phyloP scores from a whole-genome alignment of 2,888 invertebrate genomes.

The Hydrotaea diabolus region DNA sequence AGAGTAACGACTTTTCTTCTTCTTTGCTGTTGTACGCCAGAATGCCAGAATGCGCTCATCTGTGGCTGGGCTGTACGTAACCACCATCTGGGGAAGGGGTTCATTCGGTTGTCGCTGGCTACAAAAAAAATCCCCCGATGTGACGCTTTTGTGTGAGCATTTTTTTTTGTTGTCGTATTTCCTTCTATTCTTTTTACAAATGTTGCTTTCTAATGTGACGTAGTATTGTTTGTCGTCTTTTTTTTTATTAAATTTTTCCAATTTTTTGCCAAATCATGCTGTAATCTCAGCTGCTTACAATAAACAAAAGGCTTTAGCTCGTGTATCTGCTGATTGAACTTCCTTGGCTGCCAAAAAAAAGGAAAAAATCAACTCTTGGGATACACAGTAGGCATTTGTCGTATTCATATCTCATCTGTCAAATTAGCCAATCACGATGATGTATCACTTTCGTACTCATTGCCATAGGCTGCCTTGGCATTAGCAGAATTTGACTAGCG shows the following conservation, averaged over 20 bases:
- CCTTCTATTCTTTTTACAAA: constrained; percentile 39
- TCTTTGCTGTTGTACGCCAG: no score
- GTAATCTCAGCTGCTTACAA: constrained; percentile 70
- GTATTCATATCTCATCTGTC: constrained; percentile 62
- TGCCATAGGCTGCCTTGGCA: background rate
- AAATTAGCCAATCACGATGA: constrained; percentile 75
- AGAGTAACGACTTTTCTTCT: background rate
- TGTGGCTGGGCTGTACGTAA: background rate
- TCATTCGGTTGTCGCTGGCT: background rate
- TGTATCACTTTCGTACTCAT: constrained; percentile 71
- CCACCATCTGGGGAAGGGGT: constrained; percentile 16
- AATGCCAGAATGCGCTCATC: no score
- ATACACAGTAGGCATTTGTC: constrained; percentile 56
- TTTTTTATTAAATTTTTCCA: constrained; percentile 54
- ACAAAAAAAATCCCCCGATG: constrained; percentile 14
- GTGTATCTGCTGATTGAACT: constrained; percentile 31
- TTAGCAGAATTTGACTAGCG: background rate
- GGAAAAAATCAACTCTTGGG: constrained; percentile 34
- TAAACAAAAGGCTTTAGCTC: constrained; percentile 56
- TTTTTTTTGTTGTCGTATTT: constrained; percentile 22
- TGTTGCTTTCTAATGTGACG: constrained; percentile 42
- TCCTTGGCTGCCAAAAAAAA: background rate
- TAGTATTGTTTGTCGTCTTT: constrained; percentile 30
- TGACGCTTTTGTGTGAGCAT: constrained; percentile 13
- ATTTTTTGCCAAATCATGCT: constrained; percentile 68